Evolutionary conservation across 2,888 invertebrate species (phyloP).

Genomic region (Drosophila picticornis): DNA sequence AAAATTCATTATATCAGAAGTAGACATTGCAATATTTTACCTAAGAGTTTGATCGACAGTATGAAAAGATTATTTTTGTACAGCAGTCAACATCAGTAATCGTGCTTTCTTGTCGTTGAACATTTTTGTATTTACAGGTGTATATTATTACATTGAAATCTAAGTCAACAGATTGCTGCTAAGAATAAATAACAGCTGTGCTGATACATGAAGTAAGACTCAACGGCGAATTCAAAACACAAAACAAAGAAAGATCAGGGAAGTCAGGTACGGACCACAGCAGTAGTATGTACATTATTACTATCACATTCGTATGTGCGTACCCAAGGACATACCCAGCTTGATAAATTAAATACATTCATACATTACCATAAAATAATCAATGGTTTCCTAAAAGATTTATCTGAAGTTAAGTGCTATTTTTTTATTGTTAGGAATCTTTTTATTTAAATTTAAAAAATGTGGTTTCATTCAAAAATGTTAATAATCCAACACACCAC

Average conservation of each 20-base stretch:
- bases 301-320: background rate
- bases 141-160: constrained; percentile 24
- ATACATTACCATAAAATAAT: background rate
- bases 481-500: background rate
- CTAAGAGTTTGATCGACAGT: constrained; percentile 3
- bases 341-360: background rate
- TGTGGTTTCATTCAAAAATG: background rate
- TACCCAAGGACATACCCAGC: background rate
- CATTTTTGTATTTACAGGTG: constrained; percentile 19
- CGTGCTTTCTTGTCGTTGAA: constrained; percentile 8
- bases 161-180: constrained; percentile 29
- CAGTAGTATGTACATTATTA: background rate
- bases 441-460: background rate
- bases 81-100: constrained; percentile 23
- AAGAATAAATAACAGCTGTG: constrained; percentile 48
- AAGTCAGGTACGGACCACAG: constrained; percentile 38
- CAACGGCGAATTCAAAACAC: constrained; percentile 14
- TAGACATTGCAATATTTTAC: background rate
- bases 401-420: background rate
- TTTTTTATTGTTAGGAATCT: background rate
- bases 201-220: constrained; percentile 19
- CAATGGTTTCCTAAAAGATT: background rate
- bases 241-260: background rate
- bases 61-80: constrained; percentile 20
- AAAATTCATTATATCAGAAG: constrained; percentile 16